Percentiles rank a stretch among this genome's conserved stretches.
These are phyloP conservation scores for Spinus pinus DNA, from an alignment of 2,797 vertebrate genomes.

Conservation along the genomic window DNA sequence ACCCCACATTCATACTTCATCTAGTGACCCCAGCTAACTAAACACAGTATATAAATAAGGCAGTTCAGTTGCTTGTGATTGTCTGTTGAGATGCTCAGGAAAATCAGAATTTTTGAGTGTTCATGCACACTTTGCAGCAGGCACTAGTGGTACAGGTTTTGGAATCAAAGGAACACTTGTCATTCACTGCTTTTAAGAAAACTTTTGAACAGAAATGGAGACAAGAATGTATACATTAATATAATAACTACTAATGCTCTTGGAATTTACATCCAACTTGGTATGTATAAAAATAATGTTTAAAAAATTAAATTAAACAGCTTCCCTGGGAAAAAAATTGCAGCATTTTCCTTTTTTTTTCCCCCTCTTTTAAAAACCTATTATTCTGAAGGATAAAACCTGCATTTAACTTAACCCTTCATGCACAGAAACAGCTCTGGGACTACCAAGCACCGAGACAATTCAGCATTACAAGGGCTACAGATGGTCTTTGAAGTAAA, in stretches of 20 bases:
- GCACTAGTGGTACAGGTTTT: neutral
- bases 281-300: neutral
- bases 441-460: neutral
- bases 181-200: neutral
- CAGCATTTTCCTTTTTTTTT: neutral
- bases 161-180: neutral
- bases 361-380: neutral
- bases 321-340: constrained; percentile 37
- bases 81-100: neutral
- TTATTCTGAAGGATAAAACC: neutral
- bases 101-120: neutral
- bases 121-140: neutral
- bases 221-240: neutral
- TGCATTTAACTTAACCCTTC: neutral
- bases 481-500: neutral
- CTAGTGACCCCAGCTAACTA: neutral
- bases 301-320: neutral
- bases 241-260: neutral
- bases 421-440: neutral
- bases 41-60: neutral
- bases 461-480: neutral
- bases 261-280: neutral
- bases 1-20: neutral
- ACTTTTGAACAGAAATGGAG: neutral
- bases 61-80: neutral